Conservation (phyloP, 2,113 vertebrate genomes). For the Colossoma macropomum region DNA sequence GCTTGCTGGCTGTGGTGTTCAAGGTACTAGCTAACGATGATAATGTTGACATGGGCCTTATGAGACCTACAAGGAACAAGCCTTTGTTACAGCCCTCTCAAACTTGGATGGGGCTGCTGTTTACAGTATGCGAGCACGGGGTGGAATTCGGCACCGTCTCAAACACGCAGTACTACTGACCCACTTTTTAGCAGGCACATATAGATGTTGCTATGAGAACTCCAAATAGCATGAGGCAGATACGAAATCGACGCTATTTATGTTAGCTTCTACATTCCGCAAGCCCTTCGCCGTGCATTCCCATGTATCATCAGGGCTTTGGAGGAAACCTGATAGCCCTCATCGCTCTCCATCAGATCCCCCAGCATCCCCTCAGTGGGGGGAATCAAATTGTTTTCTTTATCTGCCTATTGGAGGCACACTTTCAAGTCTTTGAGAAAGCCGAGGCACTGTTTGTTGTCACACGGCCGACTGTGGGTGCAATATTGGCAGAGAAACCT, state of each 20-base stretch:
- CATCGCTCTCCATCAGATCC: slow-evolving; percentile 56
- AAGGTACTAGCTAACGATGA: too few relatives aligned
- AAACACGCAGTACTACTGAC: slow-evolving; percentile 57
- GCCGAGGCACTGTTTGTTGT: slow-evolving; percentile 4
- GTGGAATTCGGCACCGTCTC: slow-evolving; percentile 34
- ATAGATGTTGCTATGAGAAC: slow-evolving; percentile 31
- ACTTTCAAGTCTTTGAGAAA: slow-evolving; percentile 49
- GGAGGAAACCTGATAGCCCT: slow-evolving; percentile 67
- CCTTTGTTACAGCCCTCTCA: neutral
- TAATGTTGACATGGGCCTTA: neutral
- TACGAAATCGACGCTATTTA: slow-evolving; percentile 65
- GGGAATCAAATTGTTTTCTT: slow-evolving; percentile 59
- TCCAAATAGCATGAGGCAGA: slow-evolving; percentile 52
- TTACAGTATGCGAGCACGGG: slow-evolving; percentile 28
- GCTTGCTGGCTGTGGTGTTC: too few relatives aligned
- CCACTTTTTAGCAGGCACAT: slow-evolving; percentile 60
- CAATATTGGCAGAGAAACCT: neutral
- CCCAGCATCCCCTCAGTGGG: slow-evolving; percentile 39
- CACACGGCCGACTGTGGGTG: neutral
- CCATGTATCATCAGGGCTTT: slow-evolving; percentile 65
- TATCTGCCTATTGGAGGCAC: slow-evolving; percentile 58
- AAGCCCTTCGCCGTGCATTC: slow-evolving; percentile 54
- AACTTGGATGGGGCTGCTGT: slow-evolving; percentile 35
- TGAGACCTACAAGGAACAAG: neutral
- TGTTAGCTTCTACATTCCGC: slow-evolving; percentile 66